Conservation (phyloP, 2,113 vertebrate genomes). For the Amphilophus citrinellus region DNA sequence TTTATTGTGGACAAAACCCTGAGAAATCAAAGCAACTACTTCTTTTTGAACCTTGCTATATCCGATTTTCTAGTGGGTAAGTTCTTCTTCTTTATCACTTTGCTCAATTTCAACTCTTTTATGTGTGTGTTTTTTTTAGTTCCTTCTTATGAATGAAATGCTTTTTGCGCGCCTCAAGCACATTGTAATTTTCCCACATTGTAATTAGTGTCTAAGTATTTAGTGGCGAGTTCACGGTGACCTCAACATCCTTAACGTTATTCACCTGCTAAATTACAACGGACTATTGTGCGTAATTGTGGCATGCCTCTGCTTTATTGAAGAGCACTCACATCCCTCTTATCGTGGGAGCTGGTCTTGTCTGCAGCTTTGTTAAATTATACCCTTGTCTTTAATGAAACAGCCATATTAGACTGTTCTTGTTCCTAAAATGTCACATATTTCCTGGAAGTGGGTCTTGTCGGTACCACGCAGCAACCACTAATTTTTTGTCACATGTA, state of each 20-base stretch:
- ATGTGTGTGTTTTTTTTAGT: not conserved
- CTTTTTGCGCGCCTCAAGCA: not conserved
- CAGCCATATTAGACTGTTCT: not conserved
- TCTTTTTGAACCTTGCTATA: slow-evolving; percentile 91
- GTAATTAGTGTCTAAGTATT: not conserved
- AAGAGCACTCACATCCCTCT: not conserved
- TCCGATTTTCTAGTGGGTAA: slow-evolving; percentile 95
- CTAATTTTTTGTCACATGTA: slow-evolving; percentile 10
- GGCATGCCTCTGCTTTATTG: not conserved
- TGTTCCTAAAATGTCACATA: not conserved
- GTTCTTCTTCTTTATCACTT: slow-evolving; percentile 58
- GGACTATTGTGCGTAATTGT: not conserved
- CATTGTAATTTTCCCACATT: not conserved
- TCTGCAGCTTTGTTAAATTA: slow-evolving; percentile 8
- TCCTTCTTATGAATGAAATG: not conserved
- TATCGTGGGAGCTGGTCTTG: slow-evolving; percentile 15
- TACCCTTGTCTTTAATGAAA: not conserved
- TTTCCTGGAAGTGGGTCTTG: not conserved
- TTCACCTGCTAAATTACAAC: not conserved
- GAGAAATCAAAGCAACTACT: slow-evolving; percentile 90
- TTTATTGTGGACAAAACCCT: slow-evolving; percentile 90
- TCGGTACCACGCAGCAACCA: not conserved
- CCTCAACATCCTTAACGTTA: not conserved
- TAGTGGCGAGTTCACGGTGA: not conserved
- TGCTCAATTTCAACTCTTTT: not conserved